Conservation (phyloP, 2,113 vertebrate genomes). For the Eretmochelys imbricata region DNA sequence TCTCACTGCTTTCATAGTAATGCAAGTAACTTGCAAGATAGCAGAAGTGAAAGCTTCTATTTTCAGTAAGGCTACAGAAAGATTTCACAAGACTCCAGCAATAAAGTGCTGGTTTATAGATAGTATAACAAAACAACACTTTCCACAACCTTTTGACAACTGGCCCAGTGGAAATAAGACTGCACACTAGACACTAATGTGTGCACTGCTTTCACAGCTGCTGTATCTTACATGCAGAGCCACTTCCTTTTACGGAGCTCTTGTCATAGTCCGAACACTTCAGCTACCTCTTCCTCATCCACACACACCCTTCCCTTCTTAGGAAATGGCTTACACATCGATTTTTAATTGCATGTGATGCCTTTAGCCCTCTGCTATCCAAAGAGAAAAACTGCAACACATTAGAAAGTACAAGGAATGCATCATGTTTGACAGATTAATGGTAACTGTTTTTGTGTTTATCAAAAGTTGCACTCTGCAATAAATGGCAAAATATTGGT, state of each 20-base stretch:
- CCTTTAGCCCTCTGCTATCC: background rate
- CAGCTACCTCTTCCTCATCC: background rate
- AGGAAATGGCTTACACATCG: background rate
- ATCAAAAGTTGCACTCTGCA: background rate
- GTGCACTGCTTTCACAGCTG: background rate
- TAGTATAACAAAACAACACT: rapidly evolving
- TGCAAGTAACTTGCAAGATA: background rate
- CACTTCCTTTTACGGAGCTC: background rate
- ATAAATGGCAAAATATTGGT: background rate
- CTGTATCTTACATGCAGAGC: background rate
- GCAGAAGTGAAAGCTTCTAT: slow-evolving; percentile 32
- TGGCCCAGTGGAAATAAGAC: rapidly evolving
- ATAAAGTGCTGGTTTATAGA: background rate
- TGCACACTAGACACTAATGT: background rate
- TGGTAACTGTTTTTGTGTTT: background rate
- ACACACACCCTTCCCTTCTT: background rate
- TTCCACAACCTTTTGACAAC: background rate
- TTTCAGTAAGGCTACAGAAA: background rate
- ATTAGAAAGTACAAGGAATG: background rate
- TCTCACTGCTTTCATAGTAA: background rate
- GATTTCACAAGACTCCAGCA: background rate
- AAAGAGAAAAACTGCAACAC: background rate
- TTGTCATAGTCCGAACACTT: background rate
- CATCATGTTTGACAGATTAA: background rate
- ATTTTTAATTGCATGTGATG: background rate